Evolutionary conservation across 2,797 vertebrate genomes (phyloP).

Genomic region (Graptemys geographica): DNA sequence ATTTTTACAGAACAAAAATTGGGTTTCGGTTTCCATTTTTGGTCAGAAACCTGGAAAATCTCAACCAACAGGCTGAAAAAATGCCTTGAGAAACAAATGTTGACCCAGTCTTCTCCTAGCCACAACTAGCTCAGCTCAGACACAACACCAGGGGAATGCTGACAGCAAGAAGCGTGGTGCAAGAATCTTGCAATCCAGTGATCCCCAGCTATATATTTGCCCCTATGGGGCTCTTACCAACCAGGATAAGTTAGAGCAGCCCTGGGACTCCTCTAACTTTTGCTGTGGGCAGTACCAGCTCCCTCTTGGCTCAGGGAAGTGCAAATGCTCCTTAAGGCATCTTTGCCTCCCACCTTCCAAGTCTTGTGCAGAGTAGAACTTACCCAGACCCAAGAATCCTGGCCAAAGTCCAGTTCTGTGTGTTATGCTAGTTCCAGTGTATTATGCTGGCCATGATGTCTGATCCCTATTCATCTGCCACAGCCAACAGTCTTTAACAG

Average conservation of each 20-base stretch:
- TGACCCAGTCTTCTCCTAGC: not conserved
- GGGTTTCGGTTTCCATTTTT: not conserved
- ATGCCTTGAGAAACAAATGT: not conserved
- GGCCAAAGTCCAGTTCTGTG: not conserved
- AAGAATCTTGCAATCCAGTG: not conserved
- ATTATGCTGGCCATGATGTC: not conserved
- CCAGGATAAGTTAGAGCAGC: not conserved
- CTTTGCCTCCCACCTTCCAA: not conserved
- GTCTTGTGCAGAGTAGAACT: not conserved
- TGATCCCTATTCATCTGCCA: not conserved
- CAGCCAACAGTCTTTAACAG: too few species aligned
- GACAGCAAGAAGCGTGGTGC: not conserved
- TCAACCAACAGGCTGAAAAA: not conserved
- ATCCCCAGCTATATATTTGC: not conserved
- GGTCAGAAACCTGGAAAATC: not conserved
- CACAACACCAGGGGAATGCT: not conserved
- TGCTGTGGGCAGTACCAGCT: not conserved
- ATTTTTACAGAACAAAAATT: not conserved
- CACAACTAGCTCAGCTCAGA: not conserved
- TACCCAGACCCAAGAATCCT: not conserved
- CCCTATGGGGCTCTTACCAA: not conserved
- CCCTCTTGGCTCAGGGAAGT: not conserved
- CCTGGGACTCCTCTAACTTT: not conserved
- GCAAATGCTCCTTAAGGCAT: not conserved
- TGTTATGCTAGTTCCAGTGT: not conserved